Evolutionary conservation across 1,140 invertebrate genomes (phyloP).

Genomic region (Colletes latitarsis): DNA sequence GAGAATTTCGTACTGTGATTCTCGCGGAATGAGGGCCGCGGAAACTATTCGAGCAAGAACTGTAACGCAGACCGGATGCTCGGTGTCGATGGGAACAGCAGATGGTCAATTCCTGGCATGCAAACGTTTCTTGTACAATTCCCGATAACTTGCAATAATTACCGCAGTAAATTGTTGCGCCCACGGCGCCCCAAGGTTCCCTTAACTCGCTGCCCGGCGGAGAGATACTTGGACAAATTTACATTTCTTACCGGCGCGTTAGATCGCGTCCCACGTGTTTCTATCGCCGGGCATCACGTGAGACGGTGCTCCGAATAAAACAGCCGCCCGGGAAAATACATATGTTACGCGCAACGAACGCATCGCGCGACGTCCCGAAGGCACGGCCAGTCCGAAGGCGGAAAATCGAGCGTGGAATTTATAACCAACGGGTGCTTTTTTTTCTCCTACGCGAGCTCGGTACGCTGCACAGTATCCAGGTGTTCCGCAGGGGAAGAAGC

Average conservation of each 20-base stretch:
- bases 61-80: slow-evolving; percentile 30
- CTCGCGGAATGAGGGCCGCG: slow-evolving; percentile 1
- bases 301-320: slow-evolving; percentile 20
- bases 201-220: background rate
- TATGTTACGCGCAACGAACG: slow-evolving; percentile 34
- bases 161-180: slow-evolving; percentile 36
- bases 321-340: background rate
- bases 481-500: slow-evolving; percentile 14
- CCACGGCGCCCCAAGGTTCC: background rate
- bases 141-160: slow-evolving; percentile 49
- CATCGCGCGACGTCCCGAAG: background rate
- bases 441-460: background rate
- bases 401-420: slow-evolving; percentile 48
- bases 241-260: slow-evolving; percentile 29
- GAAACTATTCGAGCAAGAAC: slow-evolving; percentile 5
- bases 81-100: slow-evolving; percentile 20
- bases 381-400: background rate
- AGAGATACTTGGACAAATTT: slow-evolving; percentile 12
- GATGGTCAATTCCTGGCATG: slow-evolving; percentile 32
- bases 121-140: slow-evolving; percentile 46
- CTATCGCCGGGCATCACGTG: background rate
- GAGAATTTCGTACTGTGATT: background rate
- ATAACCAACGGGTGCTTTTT: slow-evolving; percentile 17
- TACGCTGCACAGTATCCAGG: slow-evolving; percentile 8
- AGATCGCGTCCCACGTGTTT: background rate